Evolutionary conservation across 2,113 vertebrate species (phyloP).

Genomic region (Pristiophorus japonicus): DNA sequence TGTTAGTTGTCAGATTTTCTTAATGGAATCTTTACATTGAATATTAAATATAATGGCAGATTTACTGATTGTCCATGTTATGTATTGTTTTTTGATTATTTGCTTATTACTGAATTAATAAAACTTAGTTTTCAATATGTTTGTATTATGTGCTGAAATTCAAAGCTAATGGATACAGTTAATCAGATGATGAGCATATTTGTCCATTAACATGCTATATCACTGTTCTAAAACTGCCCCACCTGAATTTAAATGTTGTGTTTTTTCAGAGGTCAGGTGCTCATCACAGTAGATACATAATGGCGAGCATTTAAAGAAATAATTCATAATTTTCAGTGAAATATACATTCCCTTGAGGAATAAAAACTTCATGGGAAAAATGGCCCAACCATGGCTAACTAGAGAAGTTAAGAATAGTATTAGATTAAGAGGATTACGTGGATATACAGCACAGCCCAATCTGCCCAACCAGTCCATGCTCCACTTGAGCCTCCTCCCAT

Average conservation of each 20-base stretch:
- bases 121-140: conserved; percentile 21
- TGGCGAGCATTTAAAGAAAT: too few relatives aligned
- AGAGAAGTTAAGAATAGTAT: background rate
- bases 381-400: too few relatives aligned
- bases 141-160: background rate
- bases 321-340: background rate
- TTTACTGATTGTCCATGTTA: background rate
- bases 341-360: background rate
- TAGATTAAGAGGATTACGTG: background rate
- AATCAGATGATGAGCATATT: background rate
- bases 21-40: background rate
- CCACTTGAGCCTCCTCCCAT: background rate
- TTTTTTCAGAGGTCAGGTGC: background rate
- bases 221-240: background rate
- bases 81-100: background rate
- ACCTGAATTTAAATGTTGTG: background rate
- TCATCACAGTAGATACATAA: background rate
- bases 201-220: background rate
- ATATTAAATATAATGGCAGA: background rate
- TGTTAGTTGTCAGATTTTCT: background rate
- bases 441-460: background rate
- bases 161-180: background rate
- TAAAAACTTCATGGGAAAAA: background rate
- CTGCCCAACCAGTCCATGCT: background rate
- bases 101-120: conserved; percentile 7